Evolutionary conservation across 2,797 vertebrate species (phyloP).

Genomic region (Phrynocephalus forsythii): DNA sequence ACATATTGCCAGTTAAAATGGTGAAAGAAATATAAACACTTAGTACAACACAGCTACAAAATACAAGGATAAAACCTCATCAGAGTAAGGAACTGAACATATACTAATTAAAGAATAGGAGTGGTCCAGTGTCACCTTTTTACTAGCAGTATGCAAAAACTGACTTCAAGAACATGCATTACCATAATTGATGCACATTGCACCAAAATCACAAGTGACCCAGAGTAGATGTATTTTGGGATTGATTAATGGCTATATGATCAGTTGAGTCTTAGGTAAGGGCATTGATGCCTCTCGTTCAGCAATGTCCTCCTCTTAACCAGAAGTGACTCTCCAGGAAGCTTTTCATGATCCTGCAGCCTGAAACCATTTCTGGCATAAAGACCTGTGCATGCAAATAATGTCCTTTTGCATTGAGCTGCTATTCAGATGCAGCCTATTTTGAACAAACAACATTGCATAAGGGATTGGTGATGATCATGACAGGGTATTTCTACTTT

Average conservation of each 20-base stretch:
- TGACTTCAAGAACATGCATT: slow-evolving; percentile 22
- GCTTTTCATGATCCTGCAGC: not conserved
- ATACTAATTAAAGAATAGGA: slow-evolving; percentile 2
- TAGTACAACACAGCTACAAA: slow-evolving; percentile 31
- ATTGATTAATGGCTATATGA: not conserved
- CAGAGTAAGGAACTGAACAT: not conserved
- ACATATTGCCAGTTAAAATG: slow-evolving; percentile 31
- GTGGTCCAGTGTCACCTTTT: slow-evolving; percentile 6
- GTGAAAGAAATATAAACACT: slow-evolving; percentile 24
- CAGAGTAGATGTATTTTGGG: not conserved
- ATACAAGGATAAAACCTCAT: not conserved
- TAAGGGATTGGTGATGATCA: not conserved
- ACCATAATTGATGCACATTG: slow-evolving; percentile 4
- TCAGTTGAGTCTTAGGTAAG: not conserved
- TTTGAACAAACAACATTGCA: slow-evolving; percentile 27
- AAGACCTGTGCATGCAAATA: not conserved
- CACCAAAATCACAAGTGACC: not conserved
- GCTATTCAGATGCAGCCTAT: not conserved
- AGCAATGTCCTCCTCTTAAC: not conserved
- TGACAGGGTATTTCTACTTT: not conserved
- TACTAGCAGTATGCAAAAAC: slow-evolving; percentile 31
- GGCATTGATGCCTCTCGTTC: not conserved
- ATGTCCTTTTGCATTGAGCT: not conserved
- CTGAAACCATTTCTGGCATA: not conserved
- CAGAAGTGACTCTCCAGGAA: not conserved